These are phyloP conservation scores for Platycheirus albimanus DNA, from an alignment of 2,888 invertebrate species.

Conservation along the genomic window DNA sequence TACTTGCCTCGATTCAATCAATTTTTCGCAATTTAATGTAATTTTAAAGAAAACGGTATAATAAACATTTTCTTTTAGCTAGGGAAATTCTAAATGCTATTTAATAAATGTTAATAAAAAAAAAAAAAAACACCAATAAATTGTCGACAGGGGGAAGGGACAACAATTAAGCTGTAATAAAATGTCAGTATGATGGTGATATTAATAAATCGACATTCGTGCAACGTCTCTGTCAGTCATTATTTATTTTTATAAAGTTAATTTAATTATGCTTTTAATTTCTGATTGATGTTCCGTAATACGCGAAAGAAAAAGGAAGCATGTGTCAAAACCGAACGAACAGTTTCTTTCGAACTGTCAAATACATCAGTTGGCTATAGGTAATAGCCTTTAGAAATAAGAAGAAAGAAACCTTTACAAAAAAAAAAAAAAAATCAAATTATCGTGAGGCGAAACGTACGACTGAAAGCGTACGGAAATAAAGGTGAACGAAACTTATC, in stretches of 20 bases:
- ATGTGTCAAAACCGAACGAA: no score
- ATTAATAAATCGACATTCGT: conserved; percentile 63
- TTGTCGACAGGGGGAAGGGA: conserved; percentile 7
- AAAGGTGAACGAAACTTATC: no score
- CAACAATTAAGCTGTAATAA: conserved; percentile 18
- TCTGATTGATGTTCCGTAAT: no score
- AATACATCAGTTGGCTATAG: no score
- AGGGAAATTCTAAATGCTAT: conserved; percentile 41
- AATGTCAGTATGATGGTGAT: conserved; percentile 44
- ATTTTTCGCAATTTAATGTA: conserved; percentile 50
- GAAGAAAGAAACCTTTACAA: no score
- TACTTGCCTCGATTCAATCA: conserved; percentile 60
- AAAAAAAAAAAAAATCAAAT: no score
- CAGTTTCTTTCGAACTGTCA: no score
- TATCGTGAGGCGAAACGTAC: no score
- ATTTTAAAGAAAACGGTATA: conserved; percentile 30
- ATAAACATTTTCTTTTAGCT: conserved; percentile 53
- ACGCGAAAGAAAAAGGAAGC: no score
- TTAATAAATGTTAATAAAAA: conserved; percentile 16
- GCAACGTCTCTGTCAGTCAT: conserved; percentile 6
- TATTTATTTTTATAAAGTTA: neutral
- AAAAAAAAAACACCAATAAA: conserved; percentile 14
- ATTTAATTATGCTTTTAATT: neutral
- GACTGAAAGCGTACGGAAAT: no score
- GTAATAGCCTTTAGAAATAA: no score